A percentile compares a stretch with the other conserved stretches of the same genome.
phyloP scores from a whole-genome alignment of 2,888 invertebrate species.

The Mechanitis messenoides region DNA sequence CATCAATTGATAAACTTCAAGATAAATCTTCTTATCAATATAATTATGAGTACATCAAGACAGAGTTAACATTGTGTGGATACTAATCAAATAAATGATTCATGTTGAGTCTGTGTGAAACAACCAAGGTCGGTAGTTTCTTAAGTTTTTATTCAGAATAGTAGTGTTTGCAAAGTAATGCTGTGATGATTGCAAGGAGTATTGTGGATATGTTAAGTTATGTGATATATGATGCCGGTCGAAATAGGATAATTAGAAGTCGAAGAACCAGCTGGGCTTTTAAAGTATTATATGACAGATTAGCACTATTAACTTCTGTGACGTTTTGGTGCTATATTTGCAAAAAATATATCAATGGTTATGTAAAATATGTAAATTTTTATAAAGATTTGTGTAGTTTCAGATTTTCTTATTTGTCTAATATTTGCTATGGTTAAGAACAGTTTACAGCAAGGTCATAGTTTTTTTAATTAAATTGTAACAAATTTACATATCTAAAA shows the following conservation, averaged over 20 bases:
- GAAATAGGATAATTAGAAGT: constrained; percentile 27
- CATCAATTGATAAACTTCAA: neutral
- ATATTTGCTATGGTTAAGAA: neutral
- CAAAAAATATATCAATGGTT: neutral
- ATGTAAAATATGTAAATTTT: neutral
- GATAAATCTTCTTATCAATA: too few relatives aligned
- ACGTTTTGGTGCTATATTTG: constrained; percentile 4
- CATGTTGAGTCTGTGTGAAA: constrained; percentile 35
- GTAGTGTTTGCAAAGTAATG: constrained; percentile 33
- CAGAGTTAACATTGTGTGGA: constrained; percentile 22
- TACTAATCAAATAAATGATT: constrained; percentile 51
- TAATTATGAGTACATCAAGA: neutral
- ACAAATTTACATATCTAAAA: too few relatives aligned
- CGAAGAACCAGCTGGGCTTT: constrained; percentile 22
- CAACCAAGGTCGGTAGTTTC: constrained; percentile 51
- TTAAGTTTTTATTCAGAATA: constrained; percentile 34
- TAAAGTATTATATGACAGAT: constrained; percentile 25
- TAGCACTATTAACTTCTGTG: constrained; percentile 11
- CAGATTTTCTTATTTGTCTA: neutral
- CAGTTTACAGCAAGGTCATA: constrained; percentile 5
- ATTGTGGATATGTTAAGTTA: constrained; percentile 49
- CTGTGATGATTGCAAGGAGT: constrained; percentile 46
- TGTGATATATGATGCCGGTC: constrained; percentile 42
- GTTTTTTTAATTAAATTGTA: neutral
- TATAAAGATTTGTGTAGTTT: too few relatives aligned